Base-by-base conservation (phyloP, 1,140 invertebrate genomes). In the Drosophila tsacasi region DNA sequence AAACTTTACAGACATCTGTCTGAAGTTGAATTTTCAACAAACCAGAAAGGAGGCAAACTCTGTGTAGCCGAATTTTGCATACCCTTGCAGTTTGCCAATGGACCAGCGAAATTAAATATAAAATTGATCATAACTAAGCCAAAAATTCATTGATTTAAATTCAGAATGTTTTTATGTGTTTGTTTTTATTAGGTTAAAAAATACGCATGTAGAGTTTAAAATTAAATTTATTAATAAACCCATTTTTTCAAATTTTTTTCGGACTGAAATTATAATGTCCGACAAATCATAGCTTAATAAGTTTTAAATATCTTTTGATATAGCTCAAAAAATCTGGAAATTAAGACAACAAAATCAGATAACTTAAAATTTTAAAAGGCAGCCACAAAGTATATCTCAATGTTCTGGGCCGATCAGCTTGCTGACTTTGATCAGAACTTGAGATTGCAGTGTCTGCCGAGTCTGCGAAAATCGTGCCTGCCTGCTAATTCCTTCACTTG, bases 401-500 rank as follows among this genome's bases (percentile, higher is more conserved):
- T 37, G 17, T 57, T 39, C 25, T 4, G 15, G 21, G 15, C 21
- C 32, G 52, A 55, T 55, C 30, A 37, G 52, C 32, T 54, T 44
- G 21, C 23, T 21, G 23, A 35, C 39, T 25, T 40, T 19, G 32
- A 61, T 61, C 57, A 35, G 13, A 35, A 27, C 17, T 42, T 15
- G 5, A 59, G 55, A 35, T 65, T 65, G n/a, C 19, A 42, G 37
- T 23, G 19, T 12, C 35, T 27, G 30, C 15, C 9, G 27, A 42
- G 32, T 44, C 10, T 15, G 23, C 19, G 9, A 10, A 54, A 25
- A 52, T 75, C 21, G 13, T 23, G 50, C 27, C 27, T 46, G 37
- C 35, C 59, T 65, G 72, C 46, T 42, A 76, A 76, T 65, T n/a
- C 60, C 72, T 58, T 76, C 72, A 79, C 76, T 79, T 79, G 75